These are phyloP conservation scores for Aphelenchoides besseyi DNA, from an alignment of 1,140 invertebrate genomes.

Conservation along the genomic window DNA sequence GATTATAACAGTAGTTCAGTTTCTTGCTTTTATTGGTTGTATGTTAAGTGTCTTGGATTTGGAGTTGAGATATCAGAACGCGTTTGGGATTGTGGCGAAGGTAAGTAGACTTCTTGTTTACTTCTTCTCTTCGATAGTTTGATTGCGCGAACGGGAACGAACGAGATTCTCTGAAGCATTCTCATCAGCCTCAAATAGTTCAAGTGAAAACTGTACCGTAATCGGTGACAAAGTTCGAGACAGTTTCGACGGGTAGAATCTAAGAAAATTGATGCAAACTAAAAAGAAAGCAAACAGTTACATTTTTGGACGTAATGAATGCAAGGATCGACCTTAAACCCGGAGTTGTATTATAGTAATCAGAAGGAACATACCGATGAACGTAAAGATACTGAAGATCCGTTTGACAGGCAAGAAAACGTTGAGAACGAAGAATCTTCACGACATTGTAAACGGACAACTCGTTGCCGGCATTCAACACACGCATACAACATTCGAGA, in stretches of 20 bases:
- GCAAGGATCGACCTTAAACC: constrained; percentile 39
- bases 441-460: constrained; percentile 46
- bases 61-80: constrained; percentile 47
- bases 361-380: constrained; percentile 32
- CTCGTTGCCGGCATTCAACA: constrained; percentile 38
- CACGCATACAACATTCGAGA: constrained; percentile 37
- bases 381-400: constrained; percentile 52
- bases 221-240: not conserved
- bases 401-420: constrained; percentile 49
- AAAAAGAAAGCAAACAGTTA: constrained; percentile 23
- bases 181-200: no score
- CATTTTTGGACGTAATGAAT: constrained; percentile 45
- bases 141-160: not conserved
- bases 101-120: constrained; percentile 29
- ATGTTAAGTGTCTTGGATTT: constrained; percentile 50
- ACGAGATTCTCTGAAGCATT: no score
- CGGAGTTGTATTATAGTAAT: no score
- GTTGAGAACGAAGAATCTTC: constrained; percentile 35
- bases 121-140: not conserved
- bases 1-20: not conserved
- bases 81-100: constrained; percentile 39
- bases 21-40: constrained; percentile 44
- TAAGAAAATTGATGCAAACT: not conserved
- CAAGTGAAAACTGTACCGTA: no score
- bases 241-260: not conserved